Conservation (phyloP, 2,888 invertebrate species). For the Caenorhabditis plicata region DNA sequence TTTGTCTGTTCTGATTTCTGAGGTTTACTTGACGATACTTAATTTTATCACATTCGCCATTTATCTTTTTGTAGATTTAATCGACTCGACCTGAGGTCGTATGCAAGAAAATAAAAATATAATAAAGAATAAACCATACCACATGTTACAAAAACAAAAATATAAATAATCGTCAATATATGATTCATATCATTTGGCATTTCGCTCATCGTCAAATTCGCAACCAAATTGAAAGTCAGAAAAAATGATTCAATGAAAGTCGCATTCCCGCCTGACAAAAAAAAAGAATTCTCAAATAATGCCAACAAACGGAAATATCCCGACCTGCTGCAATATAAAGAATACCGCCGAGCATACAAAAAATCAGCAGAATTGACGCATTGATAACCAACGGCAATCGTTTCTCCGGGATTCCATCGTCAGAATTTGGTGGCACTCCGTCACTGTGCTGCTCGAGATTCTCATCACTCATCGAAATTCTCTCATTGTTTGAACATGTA, state of each 20-base stretch:
- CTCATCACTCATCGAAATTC: conserved; percentile 8
- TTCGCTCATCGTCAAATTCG: conserved; percentile 65
- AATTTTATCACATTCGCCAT: too few relatives aligned
- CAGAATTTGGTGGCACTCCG: conserved; percentile 13
- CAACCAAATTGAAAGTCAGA: conserved; percentile 65
- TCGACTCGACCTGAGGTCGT: too few relatives aligned
- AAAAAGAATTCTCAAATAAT: too few relatives aligned
- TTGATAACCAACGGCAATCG: conserved; percentile 63
- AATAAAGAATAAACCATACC: conserved; percentile 51
- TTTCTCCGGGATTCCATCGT: conserved; percentile 33
- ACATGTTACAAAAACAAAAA: conserved; percentile 64
- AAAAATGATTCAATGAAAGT: conserved; percentile 64
- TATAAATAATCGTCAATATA: conserved; percentile 61
- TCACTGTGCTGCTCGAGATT: conserved; percentile 3
- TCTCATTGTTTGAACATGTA: too few relatives aligned
- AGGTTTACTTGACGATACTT: too few relatives aligned
- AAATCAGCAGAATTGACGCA: conserved; percentile 63
- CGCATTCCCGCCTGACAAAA: too few relatives aligned
- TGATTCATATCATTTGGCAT: conserved; percentile 61
- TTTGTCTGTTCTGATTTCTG: too few relatives aligned
- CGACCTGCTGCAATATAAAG: conserved; percentile 61
- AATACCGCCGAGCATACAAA: conserved; percentile 63
- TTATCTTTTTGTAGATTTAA: too few relatives aligned
- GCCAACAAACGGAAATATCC: too few relatives aligned
- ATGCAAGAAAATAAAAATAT: too few relatives aligned